These are phyloP conservation scores for Eutolmus rufibarbis DNA, from an alignment of 2,888 invertebrate genomes.

Conservation along the genomic window DNA sequence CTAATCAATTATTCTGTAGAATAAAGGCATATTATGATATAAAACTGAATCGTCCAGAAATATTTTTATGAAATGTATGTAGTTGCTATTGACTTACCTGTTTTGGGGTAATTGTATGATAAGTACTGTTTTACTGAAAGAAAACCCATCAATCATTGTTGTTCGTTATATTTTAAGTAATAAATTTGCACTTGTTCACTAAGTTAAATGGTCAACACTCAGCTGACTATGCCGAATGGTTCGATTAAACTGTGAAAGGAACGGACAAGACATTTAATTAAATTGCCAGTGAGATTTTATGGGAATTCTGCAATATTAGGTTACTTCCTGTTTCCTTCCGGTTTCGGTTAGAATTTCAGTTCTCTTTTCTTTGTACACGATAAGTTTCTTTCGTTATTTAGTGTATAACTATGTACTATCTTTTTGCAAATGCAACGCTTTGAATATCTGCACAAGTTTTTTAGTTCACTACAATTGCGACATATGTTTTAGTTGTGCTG, in stretches of 20 bases:
- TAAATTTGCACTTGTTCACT: background rate
- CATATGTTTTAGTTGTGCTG: background rate
- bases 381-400: background rate
- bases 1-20: background rate
- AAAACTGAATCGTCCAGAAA: conserved; percentile 26
- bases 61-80: conserved; percentile 22
- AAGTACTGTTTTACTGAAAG: background rate
- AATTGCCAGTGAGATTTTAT: background rate
- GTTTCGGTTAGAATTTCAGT: background rate
- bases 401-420: background rate
- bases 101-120: background rate
- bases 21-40: background rate
- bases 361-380: background rate
- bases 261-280: background rate
- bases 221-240: background rate
- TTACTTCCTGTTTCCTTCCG: background rate
- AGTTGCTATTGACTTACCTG: background rate
- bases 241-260: background rate
- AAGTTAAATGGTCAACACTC: background rate
- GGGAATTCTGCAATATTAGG: background rate
- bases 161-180: background rate
- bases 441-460: background rate
- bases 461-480: background rate
- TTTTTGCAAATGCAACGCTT: background rate
- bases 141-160: background rate